A percentile compares a stretch with the other conserved stretches of the same genome.
These are phyloP conservation scores for Pocillopora damicornis DNA, from an alignment of 64 coral and sea anemone species.

Conservation along the genomic window DNA sequence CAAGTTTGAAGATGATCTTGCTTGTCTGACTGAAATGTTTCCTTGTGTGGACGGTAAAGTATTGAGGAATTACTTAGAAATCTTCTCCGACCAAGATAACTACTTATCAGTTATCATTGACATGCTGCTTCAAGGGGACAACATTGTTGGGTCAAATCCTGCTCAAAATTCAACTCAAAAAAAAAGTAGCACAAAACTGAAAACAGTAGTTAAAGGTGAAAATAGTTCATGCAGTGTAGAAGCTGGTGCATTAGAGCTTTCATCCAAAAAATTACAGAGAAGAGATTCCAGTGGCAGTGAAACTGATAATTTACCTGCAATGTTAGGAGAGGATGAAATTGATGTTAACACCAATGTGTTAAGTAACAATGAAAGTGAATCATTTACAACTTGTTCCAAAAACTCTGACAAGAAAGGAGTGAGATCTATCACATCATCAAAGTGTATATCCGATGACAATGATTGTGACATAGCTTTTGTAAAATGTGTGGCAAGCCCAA, in stretches of 20 bases:
- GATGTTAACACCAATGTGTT: background rate
- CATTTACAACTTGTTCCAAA: too few species aligned
- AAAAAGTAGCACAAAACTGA: background rate
- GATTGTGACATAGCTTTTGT: slow-evolving; percentile 11
- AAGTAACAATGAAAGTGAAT: background rate
- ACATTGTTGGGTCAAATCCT: background rate
- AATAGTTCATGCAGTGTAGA: background rate
- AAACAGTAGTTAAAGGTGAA: background rate
- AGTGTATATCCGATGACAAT: background rate
- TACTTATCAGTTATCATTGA: background rate
- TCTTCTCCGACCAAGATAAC: background rate
- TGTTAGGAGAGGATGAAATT: background rate
- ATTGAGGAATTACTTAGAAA: slow-evolving; percentile 2
- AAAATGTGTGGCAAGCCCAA: background rate
- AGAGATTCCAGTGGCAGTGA: background rate
- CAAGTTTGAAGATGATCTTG: slow-evolving; percentile 9
- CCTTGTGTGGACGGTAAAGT: background rate
- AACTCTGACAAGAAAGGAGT: background rate
- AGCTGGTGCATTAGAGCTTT: background rate
- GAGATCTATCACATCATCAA: background rate
- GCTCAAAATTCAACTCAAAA: background rate
- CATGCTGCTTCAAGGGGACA: background rate
- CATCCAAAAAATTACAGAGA: background rate
- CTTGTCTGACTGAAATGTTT: slow-evolving; percentile 36
- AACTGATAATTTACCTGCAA: too few species aligned